Percentiles rank a stretch among this genome's conserved stretches.
phyloP scores from a whole-genome alignment of 2,888 invertebrate genomes.

The Ectemnius cavifrons region DNA sequence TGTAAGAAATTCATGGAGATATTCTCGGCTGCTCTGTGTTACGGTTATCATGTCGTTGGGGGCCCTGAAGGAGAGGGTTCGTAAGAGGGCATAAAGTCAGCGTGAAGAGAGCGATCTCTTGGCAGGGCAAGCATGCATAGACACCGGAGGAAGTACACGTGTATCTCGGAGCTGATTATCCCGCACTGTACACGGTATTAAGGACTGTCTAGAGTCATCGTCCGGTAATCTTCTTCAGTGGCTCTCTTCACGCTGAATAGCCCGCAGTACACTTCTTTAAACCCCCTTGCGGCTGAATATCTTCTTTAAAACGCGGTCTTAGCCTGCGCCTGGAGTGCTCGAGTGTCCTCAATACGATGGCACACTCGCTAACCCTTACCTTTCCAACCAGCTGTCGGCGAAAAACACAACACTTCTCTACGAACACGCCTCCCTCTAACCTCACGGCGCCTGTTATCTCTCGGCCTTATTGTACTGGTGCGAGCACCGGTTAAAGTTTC shows the following conservation, averaged over 20 bases:
- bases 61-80: too few relatives aligned
- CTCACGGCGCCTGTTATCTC: too few relatives aligned
- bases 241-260: neutral
- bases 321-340: neutral
- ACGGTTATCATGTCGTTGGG: too few relatives aligned
- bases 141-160: neutral
- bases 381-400: too few relatives aligned
- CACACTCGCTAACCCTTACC: neutral
- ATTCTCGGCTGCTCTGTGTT: too few relatives aligned
- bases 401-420: too few relatives aligned
- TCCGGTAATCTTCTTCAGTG: conserved; percentile 7
- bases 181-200: neutral
- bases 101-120: conserved; percentile 34
- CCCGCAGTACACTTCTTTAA: neutral
- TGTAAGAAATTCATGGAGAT: too few relatives aligned
- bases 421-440: too few relatives aligned
- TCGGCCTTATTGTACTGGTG: too few relatives aligned
- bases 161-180: conserved; percentile 6
- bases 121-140: neutral
- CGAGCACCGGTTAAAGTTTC: too few relatives aligned
- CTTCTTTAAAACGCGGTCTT: conserved; percentile 1
- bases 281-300: neutral
- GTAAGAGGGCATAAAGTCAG: conserved; percentile 24
- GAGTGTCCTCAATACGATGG: conserved; percentile 5
- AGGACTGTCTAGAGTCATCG: conserved; percentile 7